Evolutionary conservation across 2,113 vertebrate species (phyloP).

Genomic region (Rhinolophus ferrumequinum): DNA sequence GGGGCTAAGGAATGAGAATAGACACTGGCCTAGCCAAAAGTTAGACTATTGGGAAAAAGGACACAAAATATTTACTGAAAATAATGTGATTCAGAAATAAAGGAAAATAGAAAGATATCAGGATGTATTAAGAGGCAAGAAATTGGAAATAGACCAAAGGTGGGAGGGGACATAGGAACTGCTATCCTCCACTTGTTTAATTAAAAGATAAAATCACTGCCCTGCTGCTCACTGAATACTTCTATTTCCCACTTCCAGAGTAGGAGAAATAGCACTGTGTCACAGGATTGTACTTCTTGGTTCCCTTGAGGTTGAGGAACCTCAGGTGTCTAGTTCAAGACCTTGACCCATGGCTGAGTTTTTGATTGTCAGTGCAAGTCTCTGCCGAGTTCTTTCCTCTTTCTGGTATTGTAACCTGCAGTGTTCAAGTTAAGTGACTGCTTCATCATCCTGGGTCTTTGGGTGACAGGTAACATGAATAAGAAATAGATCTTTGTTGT

Average conservation of each 20-base stretch:
- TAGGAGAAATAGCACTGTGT: background rate
- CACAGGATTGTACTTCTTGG: background rate
- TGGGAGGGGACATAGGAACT: background rate
- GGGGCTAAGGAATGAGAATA: background rate
- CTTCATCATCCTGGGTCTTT: background rate
- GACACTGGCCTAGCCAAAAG: background rate
- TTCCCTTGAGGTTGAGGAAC: background rate
- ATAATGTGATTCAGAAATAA: background rate
- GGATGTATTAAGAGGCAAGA: background rate
- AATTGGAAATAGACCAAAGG: background rate
- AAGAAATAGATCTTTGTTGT: background rate
- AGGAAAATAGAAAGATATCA: background rate
- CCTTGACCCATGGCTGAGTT: background rate
- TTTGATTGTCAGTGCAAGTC: background rate
- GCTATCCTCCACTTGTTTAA: background rate
- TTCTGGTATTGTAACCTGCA: background rate
- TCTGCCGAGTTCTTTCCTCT: background rate
- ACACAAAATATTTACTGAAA: slow-evolving; percentile 36
- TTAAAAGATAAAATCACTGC: slow-evolving; percentile 38
- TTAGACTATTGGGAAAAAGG: background rate
- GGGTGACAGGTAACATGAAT: background rate
- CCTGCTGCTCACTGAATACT: background rate
- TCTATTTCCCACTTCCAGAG: background rate
- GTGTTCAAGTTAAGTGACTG: background rate
- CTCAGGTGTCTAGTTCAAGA: background rate